Evolutionary conservation across 2,888 invertebrate genomes (phyloP), one percentile per base, ranked within the genome.

Genomic region (Thereva unica): DNA sequence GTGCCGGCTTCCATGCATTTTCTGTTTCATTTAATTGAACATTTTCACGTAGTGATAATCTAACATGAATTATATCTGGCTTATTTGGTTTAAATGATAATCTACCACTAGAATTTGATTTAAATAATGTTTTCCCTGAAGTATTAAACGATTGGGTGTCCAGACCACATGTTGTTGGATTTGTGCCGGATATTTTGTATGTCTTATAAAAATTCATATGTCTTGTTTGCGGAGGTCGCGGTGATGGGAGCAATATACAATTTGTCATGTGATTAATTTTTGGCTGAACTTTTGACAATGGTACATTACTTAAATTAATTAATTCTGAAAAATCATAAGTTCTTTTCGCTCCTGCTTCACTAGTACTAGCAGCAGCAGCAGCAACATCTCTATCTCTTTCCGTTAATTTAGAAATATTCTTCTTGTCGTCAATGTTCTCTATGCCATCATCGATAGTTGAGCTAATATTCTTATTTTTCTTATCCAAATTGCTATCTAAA

Each of bases 1-100:
- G 82, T 4, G 85, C 82, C 0, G 94, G 93, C 76, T 88, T 90
- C 94, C 94, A 95, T 1, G 94, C 93, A 78, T 94, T 92, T 74
- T 92, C 90, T 50, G 89, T 84, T 77, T 90, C 89, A 74, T 90
- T 89, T 10, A 94, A 82, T 78, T 92, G 89, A 0, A 92, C 89
- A 73, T 92, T 91, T 74, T 89, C 88, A 52, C 86, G 83, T 45
- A 65, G 81, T 1, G 79, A 78, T 3, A 79, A 68, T 0, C 87
- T 86, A 4, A 89, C 82, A 74, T 87, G 86, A 71, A 88, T 86
- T 55, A 85, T 81, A 70, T 83, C 84, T 68, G 81, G 79, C 75
- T 85, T 86, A 68, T 82, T 76, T 75, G 73, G 76, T 72, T 77
- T 61, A 37, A 2, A 37, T n/a, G 8, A 35, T 47, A 38, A 47